Evolutionary conservation across 2,113 vertebrate species (phyloP).

Genomic region (Brachypteracias leptosomus): DNA sequence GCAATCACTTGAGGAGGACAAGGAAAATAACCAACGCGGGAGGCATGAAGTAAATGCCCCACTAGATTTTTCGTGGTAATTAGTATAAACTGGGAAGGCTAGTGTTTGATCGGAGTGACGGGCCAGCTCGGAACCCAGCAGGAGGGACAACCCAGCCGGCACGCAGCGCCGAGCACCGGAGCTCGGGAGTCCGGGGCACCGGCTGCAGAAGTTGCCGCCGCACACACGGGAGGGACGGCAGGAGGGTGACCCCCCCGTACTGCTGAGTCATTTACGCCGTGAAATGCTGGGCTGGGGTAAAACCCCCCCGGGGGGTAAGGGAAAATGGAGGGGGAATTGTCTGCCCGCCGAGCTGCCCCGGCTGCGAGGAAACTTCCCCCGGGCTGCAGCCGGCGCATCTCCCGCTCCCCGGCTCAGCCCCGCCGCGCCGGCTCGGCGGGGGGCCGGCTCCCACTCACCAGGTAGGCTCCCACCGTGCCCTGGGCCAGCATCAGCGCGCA

Average conservation of each 20-base stretch:
- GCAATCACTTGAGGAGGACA: neutral
- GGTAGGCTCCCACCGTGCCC: constrained; percentile 96
- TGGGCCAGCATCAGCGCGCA: constrained; percentile 97
- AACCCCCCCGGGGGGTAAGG: neutral
- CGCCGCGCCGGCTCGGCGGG: neutral
- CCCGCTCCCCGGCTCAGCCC: neutral
- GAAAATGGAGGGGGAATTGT: neutral
- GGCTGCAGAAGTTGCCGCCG: neutral
- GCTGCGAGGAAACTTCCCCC: neutral
- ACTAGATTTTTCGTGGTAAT: neutral
- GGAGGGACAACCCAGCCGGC: neutral
- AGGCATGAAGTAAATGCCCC: neutral
- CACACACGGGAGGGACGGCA: neutral
- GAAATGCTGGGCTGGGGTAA: neutral
- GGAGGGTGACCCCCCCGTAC: constrained; percentile 1
- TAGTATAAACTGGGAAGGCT: neutral
- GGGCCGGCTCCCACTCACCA: constrained; percentile 83
- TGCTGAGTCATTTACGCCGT: constrained; percentile 71
- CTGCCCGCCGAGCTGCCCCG: neutral
- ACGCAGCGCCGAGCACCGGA: neutral
- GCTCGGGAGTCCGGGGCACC: neutral
- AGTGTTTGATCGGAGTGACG: neutral
- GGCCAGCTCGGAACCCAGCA: neutral
- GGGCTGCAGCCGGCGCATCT: neutral
- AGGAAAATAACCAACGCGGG: neutral